phyloP scores from a whole-genome alignment of 2,888 invertebrate species.

The Latrodectus hesperus region DNA sequence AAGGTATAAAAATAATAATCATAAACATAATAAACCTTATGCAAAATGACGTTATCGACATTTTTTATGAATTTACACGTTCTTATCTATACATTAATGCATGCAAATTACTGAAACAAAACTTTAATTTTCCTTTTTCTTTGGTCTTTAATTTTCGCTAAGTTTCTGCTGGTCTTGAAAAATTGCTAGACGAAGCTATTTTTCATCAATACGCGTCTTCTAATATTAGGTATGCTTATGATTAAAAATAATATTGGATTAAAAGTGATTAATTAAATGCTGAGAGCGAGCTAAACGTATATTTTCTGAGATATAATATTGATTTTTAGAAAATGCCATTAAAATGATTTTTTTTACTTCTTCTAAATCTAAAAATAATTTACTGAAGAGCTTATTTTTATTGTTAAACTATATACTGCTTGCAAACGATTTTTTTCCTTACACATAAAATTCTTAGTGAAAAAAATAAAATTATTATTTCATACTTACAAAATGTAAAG shows the following conservation, averaged over 20 bases:
- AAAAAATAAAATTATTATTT: not conserved
- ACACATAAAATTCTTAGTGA: not conserved
- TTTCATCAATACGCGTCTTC: conserved; percentile 48
- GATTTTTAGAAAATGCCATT: conserved; percentile 50
- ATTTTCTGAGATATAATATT: conserved; percentile 56
- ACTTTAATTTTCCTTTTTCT: conserved; percentile 8
- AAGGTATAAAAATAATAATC: conserved; percentile 22
- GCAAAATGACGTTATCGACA: conserved; percentile 16
- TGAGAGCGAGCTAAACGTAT: conserved; percentile 30
- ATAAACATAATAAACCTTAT: conserved; percentile 55
- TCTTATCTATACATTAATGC: not conserved
- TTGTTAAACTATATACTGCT: too few species aligned
- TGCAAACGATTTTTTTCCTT: too few species aligned
- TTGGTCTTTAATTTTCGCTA: conserved; percentile 4
- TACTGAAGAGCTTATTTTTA: too few species aligned
- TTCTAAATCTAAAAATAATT: conserved; percentile 1
- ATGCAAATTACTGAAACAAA: conserved; percentile 7
- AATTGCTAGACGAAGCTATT: conserved; percentile 43
- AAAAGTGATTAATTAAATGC: conserved; percentile 65
- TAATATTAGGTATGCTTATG: conserved; percentile 36
- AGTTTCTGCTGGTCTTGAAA: conserved; percentile 57
- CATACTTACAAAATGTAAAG: conserved; percentile 8
- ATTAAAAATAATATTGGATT: conserved; percentile 63
- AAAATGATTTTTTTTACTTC: conserved; percentile 37
- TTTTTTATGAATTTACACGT: conserved; percentile 38